Conservation (phyloP, 2,888 invertebrate species). For the Thera obeliscata region DNA sequence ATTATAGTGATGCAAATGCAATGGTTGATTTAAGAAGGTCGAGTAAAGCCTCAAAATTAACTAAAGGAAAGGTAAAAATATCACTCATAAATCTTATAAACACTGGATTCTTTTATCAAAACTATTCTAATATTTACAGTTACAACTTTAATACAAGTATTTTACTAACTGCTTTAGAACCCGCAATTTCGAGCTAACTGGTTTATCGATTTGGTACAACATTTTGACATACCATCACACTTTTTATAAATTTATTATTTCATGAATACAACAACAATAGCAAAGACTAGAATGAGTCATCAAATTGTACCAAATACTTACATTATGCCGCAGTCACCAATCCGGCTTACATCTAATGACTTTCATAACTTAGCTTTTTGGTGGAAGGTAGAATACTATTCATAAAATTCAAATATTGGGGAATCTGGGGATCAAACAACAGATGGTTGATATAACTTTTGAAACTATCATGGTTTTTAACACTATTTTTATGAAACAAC, state of each 20-base stretch:
- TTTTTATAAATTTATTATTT: neutral
- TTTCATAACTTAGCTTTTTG: conserved; percentile 2
- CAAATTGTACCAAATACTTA: conserved; percentile 8
- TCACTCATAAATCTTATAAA: conserved; percentile 9
- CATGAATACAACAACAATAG: neutral
- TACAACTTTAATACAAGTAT: conserved; percentile 23
- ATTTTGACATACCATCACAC: neutral
- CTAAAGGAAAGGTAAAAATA: conserved; percentile 14
- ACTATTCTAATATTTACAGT: conserved; percentile 22
- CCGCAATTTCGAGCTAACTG: neutral
- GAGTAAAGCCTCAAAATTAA: conserved; percentile 25
- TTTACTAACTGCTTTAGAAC: neutral
- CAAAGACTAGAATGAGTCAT: conserved; percentile 4
- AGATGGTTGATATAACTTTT: too few relatives aligned
- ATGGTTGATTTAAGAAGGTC: conserved; percentile 11
- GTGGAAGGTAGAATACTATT: too few relatives aligned
- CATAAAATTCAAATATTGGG: too few relatives aligned
- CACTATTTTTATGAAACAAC: too few relatives aligned
- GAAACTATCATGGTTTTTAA: too few relatives aligned
- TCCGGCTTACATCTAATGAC: conserved; percentile 4
- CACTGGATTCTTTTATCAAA: conserved; percentile 4
- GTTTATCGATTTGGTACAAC: neutral
- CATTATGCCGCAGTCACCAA: conserved; percentile 1
- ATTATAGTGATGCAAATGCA: conserved; percentile 39
- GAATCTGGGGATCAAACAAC: too few relatives aligned